Conservation (phyloP, 2,888 invertebrate genomes). For the Cheilosia vulpina region DNA sequence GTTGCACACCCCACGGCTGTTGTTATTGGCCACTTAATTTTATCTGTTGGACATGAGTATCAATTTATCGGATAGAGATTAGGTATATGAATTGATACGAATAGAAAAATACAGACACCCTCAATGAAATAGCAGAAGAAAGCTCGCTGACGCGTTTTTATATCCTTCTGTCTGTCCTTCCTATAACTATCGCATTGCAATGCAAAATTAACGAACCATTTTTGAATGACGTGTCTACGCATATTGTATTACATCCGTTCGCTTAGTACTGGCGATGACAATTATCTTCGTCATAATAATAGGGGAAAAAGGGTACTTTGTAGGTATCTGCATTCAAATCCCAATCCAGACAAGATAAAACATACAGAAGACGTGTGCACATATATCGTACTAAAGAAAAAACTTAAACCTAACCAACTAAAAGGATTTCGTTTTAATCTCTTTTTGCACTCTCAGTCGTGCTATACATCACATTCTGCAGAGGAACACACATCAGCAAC, state of each 20-base stretch:
- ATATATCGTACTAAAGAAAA: not conserved
- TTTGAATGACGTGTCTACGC: not conserved
- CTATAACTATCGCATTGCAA: not conserved
- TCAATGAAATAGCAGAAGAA: not conserved
- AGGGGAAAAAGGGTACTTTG: not conserved
- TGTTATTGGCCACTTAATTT: slow-evolving; percentile 41
- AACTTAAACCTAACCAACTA: slow-evolving; percentile 44
- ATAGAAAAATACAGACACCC: not conserved
- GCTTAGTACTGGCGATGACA: slow-evolving; percentile 3
- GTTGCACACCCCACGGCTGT: slow-evolving; percentile 50
- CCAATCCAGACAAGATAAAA: not conserved
- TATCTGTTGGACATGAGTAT: slow-evolving; percentile 33
- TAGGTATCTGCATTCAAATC: not conserved
- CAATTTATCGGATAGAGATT: not conserved
- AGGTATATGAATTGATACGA: not conserved
- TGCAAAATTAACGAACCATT: not conserved
- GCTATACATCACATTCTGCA: slow-evolving; percentile 38
- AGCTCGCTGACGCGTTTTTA: not conserved
- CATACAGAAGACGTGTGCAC: not conserved
- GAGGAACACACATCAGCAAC: slow-evolving; percentile 19
- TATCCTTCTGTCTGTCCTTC: not conserved
- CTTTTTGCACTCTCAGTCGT: slow-evolving; percentile 26
- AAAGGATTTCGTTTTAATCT: slow-evolving; percentile 46
- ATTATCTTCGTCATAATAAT: slow-evolving; percentile 3
- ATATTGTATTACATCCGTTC: not conserved